Evolutionary conservation across 2,113 vertebrate genomes (phyloP).

Genomic region (Malaclemys terrapin): DNA sequence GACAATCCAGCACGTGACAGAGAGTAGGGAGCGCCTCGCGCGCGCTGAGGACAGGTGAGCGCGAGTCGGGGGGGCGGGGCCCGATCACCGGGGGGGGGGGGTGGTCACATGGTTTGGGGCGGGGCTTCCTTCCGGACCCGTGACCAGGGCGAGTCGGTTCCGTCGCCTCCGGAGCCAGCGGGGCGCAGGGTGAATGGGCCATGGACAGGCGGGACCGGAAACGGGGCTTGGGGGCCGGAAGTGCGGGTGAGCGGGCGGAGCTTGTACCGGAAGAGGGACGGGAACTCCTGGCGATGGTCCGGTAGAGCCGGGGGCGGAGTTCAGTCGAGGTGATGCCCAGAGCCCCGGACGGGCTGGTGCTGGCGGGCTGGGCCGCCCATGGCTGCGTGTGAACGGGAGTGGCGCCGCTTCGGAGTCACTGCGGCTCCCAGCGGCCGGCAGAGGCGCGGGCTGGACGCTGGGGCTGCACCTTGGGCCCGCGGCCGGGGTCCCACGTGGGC

Average conservation of each 20-base stretch:
- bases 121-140: not conserved
- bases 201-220: slow-evolving; percentile 35
- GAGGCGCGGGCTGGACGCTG: too few relatives aligned
- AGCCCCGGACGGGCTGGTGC: too few relatives aligned
- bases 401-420: too few relatives aligned
- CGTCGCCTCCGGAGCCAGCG: not conserved
- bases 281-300: not conserved
- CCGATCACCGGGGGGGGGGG: not conserved
- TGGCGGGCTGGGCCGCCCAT: not conserved
- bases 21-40: not conserved
- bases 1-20: slow-evolving; percentile 35
- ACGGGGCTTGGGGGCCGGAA: not conserved
- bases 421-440: too few relatives aligned
- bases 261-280: not conserved
- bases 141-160: not conserved
- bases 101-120: not conserved
- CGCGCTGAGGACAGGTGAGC: slow-evolving; percentile 4
- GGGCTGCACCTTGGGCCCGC: too few relatives aligned
- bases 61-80: not conserved
- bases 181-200: not conserved
- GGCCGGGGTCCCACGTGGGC: too few relatives aligned
- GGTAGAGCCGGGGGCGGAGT: not conserved
- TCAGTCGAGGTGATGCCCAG: not conserved
- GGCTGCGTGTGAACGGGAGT: too few relatives aligned
- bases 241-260: not conserved